These are phyloP conservation scores for Bufo bufo DNA, from an alignment of 2,113 vertebrate genomes.

Conservation along the genomic window DNA sequence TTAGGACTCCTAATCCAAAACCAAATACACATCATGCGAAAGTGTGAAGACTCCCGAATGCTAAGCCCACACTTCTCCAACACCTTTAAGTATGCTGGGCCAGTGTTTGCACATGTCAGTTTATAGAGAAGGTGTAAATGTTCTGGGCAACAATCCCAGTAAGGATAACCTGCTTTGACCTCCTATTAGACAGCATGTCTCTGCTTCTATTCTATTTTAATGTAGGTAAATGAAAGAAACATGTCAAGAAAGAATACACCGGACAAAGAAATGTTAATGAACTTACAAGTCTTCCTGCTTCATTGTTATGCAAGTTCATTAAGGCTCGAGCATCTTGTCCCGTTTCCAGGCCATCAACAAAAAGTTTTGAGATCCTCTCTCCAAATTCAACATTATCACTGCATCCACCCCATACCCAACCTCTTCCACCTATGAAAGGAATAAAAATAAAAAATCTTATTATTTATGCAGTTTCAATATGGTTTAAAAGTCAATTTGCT, in stretches of 20 bases:
- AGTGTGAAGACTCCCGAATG: neutral
- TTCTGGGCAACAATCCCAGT: neutral
- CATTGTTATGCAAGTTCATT: conserved; percentile 96
- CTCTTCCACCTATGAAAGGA: conserved; percentile 80
- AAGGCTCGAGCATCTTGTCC: conserved; percentile 89
- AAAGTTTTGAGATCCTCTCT: conserved; percentile 90
- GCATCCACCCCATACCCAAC: conserved; percentile 98
- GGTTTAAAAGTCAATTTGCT: neutral
- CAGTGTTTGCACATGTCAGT: neutral
- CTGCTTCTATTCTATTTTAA: conserved; percentile 24
- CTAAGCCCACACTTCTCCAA: conserved; percentile 13
- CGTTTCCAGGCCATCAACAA: conserved; percentile 91
- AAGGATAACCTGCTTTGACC: neutral
- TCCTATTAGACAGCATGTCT: neutral
- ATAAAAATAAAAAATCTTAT: neutral
- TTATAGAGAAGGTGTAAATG: neutral
- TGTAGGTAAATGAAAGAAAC: conserved; percentile 15
- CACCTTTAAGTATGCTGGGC: neutral
- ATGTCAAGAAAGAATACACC: conserved; percentile 17
- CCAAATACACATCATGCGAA: neutral
- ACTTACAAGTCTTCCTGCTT: conserved; percentile 89
- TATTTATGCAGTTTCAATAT: neutral
- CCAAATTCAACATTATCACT: conserved; percentile 95
- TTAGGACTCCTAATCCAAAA: conserved; percentile 23
- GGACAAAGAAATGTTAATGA: conserved; percentile 29